Conservation (phyloP, 2,888 invertebrate species). For the Sialis lutaria region DNA sequence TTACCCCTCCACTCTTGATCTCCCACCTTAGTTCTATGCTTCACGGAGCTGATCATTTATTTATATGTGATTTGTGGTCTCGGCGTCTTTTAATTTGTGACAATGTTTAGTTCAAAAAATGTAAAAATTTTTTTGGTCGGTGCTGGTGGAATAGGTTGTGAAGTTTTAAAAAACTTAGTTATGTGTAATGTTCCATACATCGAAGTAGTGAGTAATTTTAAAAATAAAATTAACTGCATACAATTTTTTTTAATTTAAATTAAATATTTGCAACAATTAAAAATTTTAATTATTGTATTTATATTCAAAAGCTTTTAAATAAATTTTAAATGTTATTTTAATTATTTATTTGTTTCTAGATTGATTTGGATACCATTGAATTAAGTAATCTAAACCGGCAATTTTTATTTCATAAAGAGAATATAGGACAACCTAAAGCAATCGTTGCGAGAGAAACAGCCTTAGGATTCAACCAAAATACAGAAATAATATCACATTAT, state of each 20-base stretch:
- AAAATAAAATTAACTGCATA: background rate
- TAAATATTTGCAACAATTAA: too few species aligned
- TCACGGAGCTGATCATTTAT: too few species aligned
- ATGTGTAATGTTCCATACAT: constrained; percentile 85
- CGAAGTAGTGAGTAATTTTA: constrained; percentile 59
- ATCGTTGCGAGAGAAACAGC: constrained; percentile 82
- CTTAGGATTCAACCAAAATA: constrained; percentile 71
- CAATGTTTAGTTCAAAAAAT: too few species aligned
- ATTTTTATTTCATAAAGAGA: constrained; percentile 95
- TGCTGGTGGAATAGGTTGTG: constrained; percentile 98
- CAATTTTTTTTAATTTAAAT: too few species aligned
- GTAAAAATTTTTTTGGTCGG: constrained; percentile 72
- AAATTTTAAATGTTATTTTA: background rate
- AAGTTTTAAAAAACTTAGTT: constrained; percentile 92
- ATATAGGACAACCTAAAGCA: constrained; percentile 96
- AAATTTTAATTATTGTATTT: too few species aligned
- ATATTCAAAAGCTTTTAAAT: background rate
- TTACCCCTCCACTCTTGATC: too few species aligned
- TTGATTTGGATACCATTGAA: constrained; percentile 98
- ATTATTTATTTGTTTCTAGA: constrained; percentile 41
- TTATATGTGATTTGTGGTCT: too few species aligned
- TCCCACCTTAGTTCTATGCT: too few species aligned
- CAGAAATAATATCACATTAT: constrained; percentile 77
- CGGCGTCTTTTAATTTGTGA: too few species aligned
- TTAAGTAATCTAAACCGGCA: constrained; percentile 97